These are phyloP conservation scores for Lasioglossum calceatum DNA, from an alignment of 2,888 invertebrate genomes.

Conservation along the genomic window DNA sequence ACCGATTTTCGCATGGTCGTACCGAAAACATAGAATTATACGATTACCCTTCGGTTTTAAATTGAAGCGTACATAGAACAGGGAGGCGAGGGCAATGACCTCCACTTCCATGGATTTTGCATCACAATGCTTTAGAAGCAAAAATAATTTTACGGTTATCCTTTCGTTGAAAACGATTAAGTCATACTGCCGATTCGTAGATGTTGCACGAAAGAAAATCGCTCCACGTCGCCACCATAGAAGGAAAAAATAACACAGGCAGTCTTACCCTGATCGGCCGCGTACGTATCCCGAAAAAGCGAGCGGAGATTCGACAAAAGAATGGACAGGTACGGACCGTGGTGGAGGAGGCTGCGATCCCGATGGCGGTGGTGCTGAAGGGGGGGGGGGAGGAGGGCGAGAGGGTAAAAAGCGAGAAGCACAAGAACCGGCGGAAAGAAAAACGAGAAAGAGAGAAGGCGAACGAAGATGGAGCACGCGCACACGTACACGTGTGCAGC, in stretches of 20 bases:
- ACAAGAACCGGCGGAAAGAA: slow-evolving; percentile 49
- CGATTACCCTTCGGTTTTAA: neutral
- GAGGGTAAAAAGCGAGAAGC: slow-evolving; percentile 43
- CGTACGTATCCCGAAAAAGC: slow-evolving; percentile 65
- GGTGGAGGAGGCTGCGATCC: slow-evolving; percentile 27
- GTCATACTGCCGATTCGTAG: neutral
- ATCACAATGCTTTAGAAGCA: too few species aligned
- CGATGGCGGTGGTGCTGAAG: neutral
- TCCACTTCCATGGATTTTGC: too few species aligned
- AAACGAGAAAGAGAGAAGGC: slow-evolving; percentile 39
- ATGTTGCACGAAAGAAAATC: neutral
- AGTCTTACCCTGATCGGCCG: neutral
- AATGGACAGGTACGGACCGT: slow-evolving; percentile 70
- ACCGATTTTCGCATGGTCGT: slow-evolving; percentile 12
- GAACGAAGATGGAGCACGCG: slow-evolving; percentile 49
- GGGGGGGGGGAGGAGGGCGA: slow-evolving; percentile 24
- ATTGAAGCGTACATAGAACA: too few species aligned
- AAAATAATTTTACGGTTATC: neutral
- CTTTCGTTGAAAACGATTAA: neutral
- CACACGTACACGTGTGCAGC: slow-evolving; percentile 49
- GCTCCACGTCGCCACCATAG: neutral
- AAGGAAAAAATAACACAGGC: neutral
- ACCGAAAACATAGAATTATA: neutral
- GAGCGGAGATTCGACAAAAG: slow-evolving; percentile 75
- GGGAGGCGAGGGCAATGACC: too few species aligned